Percentiles rank a stretch among this genome's conserved stretches.
These are phyloP conservation scores for Hoplostethus atlanticus DNA, from an alignment of 2,797 vertebrate genomes.

Conservation along the genomic window DNA sequence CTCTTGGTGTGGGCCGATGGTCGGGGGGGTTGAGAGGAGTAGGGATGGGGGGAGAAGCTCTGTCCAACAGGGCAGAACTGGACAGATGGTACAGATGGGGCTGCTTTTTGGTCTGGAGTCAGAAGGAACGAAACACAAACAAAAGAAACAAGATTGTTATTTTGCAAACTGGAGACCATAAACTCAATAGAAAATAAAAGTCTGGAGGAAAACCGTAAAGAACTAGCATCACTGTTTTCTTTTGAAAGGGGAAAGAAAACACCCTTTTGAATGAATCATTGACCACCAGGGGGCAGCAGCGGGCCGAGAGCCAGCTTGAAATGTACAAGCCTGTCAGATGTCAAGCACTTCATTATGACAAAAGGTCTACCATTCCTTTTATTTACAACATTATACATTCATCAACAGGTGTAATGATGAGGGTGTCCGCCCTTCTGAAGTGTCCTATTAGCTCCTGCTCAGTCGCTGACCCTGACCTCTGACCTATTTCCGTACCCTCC, in stretches of 20 bases:
- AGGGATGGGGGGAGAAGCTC: slow-evolving; percentile 59
- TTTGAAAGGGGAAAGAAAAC: neutral
- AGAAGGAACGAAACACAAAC: slow-evolving; percentile 18
- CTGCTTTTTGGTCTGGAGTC: slow-evolving; percentile 74
- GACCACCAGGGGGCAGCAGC: slow-evolving; percentile 68
- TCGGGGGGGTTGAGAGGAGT: slow-evolving; percentile 52
- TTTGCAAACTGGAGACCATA: neutral
- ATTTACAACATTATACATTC: slow-evolving; percentile 2
- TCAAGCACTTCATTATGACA: neutral
- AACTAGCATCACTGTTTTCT: neutral
- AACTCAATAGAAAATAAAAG: neutral
- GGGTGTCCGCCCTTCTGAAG: neutral
- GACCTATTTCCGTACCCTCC: neutral
- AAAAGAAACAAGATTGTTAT: neutral
- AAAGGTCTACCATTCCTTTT: neutral
- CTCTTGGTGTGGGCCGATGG: slow-evolving; percentile 62
- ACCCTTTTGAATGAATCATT: neutral
- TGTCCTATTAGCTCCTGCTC: too few species aligned
- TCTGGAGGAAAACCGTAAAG: neutral
- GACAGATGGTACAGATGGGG: slow-evolving; percentile 48
- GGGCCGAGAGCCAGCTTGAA: neutral
- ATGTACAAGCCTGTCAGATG: neutral
- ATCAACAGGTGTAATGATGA: neutral
- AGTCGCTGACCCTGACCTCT: neutral
- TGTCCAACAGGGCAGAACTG: slow-evolving; percentile 70